phyloP scores from a whole-genome alignment of 2,888 invertebrate species.

The Limnephilus rhombicus region DNA sequence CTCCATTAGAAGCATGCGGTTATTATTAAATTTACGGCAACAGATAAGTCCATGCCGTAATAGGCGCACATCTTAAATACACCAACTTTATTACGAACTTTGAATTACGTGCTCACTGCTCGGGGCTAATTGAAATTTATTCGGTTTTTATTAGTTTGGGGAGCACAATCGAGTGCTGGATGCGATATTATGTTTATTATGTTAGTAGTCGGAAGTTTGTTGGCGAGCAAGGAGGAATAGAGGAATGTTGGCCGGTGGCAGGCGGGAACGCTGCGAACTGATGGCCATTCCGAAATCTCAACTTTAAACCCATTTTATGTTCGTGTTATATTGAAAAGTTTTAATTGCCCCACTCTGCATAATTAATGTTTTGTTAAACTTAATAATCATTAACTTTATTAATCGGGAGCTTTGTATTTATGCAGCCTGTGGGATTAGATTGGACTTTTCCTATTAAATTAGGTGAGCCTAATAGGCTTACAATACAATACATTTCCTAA shows the following conservation, averaged over 20 bases:
- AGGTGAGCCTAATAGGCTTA: background rate
- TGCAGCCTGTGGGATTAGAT: background rate
- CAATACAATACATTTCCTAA: background rate
- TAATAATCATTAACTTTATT: constrained; percentile 23
- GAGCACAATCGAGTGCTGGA: constrained; percentile 43
- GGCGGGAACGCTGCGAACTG: background rate
- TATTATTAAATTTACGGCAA: constrained; percentile 64
- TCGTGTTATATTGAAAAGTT: constrained; percentile 36
- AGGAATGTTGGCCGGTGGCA: background rate
- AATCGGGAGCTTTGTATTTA: background rate
- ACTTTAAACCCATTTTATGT: constrained; percentile 31
- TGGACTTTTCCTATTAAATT: background rate
- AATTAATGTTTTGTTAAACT: constrained; percentile 35
- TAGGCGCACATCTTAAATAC: constrained; percentile 60
- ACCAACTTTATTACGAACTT: constrained; percentile 60
- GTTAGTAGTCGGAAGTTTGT: background rate
- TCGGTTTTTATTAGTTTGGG: constrained; percentile 65
- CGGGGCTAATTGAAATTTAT: constrained; percentile 66
- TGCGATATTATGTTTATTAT: background rate
- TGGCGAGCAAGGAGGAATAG: background rate
- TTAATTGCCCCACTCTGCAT: constrained; percentile 27
- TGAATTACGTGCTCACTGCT: constrained; percentile 57
- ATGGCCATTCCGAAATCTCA: constrained; percentile 8
- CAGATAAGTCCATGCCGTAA: constrained; percentile 59
- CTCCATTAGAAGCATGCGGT: constrained; percentile 65